phyloP scores from a whole-genome alignment of 2,113 vertebrate genomes.

The Montifringilla adamsi region DNA sequence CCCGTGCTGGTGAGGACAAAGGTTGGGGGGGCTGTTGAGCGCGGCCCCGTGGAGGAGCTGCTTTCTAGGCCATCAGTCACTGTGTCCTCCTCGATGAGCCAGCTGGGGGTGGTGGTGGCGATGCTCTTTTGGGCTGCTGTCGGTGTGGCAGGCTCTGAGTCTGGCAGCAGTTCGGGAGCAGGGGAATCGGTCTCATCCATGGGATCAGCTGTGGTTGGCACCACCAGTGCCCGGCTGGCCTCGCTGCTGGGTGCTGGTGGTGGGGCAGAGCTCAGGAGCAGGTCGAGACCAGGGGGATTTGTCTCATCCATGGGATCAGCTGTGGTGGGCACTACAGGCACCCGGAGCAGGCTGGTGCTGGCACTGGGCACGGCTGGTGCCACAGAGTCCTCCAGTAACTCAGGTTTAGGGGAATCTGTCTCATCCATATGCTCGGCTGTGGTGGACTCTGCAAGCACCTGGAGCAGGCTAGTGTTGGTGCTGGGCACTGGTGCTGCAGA shows the following conservation, averaged over 20 bases:
- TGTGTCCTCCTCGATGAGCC: fast-evolving
- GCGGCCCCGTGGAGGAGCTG: background rate
- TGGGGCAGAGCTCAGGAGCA: background rate
- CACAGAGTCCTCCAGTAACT: fast-evolving
- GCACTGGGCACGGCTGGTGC: fast-evolving
- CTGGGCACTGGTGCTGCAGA: background rate
- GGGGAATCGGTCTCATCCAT: background rate
- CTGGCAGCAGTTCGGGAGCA: fast-evolving
- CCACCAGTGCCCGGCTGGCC: fast-evolving
- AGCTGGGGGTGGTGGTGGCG: background rate
- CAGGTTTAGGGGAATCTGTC: fast-evolving
- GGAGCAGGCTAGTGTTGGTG: background rate
- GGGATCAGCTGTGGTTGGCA: fast-evolving
- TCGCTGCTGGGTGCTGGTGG: fast-evolving
- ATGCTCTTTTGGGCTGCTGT: background rate
- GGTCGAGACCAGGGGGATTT: fast-evolving
- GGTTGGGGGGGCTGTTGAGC: fast-evolving
- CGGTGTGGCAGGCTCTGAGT: background rate
- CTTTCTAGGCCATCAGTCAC: fast-evolving
- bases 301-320: background rate
- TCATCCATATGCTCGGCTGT: fast-evolving
- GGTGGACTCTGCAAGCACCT: fast-evolving
- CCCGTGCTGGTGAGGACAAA: background rate
- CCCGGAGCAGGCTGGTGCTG: fast-evolving
- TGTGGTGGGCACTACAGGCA: fast-evolving